Base-by-base conservation (phyloP, 2,797 vertebrate species). In the Coracias cyanogaster region DNA sequence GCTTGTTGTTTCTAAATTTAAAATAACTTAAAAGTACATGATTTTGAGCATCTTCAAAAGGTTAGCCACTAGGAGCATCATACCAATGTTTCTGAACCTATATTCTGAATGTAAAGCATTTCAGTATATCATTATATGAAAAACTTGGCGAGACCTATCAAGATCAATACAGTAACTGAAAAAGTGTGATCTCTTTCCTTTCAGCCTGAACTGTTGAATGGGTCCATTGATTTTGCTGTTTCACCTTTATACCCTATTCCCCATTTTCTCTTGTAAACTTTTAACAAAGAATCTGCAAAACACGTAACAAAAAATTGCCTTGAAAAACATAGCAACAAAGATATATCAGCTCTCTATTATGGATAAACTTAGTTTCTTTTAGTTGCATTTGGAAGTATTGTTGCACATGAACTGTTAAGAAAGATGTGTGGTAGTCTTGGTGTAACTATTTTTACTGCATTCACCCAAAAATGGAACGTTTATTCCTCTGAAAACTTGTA, bases 161-260 rank as follows among this genome's bases (percentile, higher is more conserved):
- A 37, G 58, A 86, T 66, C 25, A 78, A 91, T 28, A 79, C 1
- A 29, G 57, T 82, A 90, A 88, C 26, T 39, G 37, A 77, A 84
- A 78, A 91, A 77, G 24, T 18, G 22, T 54, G 46, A 24, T 77
- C 64, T 71, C 70, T 81, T 43, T 31, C 46, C 25, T 79, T 85
- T 72, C 66, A 82, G 33, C 31, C 55, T 81, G 57, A 82, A 71
- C 31, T 76, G 37, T 1, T 71, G 39, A 92, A 92, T n/a, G 31
- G 22, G 19, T 81, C 28, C 35, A 94, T 58, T 84, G 87, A 92
- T 89, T 91, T 69, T 87, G 83, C 66, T 80, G 55, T 65, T 95
- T 90, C 45, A 78, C 39, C 18, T 61, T 46, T 77, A 78, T 25
- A 60, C 16, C 45, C 72, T 70, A 73, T 12, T 71, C 19, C 12